Percentiles rank a stretch among this genome's conserved stretches.
These are phyloP conservation scores for Craterocephalus amniculus DNA, from an alignment of 2,797 vertebrate genomes.

Conservation along the genomic window DNA sequence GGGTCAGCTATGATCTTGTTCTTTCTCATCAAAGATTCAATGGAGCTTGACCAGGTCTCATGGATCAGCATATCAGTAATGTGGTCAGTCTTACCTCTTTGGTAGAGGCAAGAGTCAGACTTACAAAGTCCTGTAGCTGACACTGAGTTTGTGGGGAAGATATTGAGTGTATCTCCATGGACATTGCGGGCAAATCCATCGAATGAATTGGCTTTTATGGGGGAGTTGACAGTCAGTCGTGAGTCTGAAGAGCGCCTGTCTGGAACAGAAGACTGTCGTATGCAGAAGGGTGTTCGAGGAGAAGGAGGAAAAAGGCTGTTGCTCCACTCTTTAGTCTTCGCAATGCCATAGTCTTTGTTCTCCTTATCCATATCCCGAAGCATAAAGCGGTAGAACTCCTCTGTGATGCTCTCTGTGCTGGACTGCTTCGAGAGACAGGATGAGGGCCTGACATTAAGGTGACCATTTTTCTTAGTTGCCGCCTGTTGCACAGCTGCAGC, in stretches of 20 bases:
- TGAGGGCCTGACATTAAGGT: constrained; percentile 87
- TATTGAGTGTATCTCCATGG: constrained; percentile 85
- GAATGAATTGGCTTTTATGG: constrained; percentile 95
- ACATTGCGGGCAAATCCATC: constrained; percentile 91
- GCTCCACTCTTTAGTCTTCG: constrained; percentile 90
- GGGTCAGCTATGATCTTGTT: constrained; percentile 94
- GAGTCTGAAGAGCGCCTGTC: constrained; percentile 88
- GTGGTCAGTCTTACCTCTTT: constrained; percentile 89
- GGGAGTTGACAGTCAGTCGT: constrained; percentile 89
- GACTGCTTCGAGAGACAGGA: constrained; percentile 96
- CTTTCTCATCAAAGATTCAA: constrained; percentile 96
- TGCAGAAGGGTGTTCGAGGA: constrained; percentile 87
- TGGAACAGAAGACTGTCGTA: constrained; percentile 93
- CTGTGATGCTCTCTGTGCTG: constrained; percentile 98
- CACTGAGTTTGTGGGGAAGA: constrained; percentile 83
- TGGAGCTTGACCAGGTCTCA: constrained; percentile 96
- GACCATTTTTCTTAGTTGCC: constrained; percentile 89
- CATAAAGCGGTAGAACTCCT: constrained; percentile 98
- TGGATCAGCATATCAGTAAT: constrained; percentile 96
- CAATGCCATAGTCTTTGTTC: constrained; percentile 84
- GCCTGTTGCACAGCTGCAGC: constrained; percentile 92
- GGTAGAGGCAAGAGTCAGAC: constrained; percentile 96
- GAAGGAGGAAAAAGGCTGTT: constrained; percentile 87
- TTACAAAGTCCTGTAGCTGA: constrained; percentile 91
- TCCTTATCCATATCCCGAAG: constrained; percentile 93